Conservation (phyloP, 2,797 vertebrate genomes). For the Gallirallus australis region DNA sequence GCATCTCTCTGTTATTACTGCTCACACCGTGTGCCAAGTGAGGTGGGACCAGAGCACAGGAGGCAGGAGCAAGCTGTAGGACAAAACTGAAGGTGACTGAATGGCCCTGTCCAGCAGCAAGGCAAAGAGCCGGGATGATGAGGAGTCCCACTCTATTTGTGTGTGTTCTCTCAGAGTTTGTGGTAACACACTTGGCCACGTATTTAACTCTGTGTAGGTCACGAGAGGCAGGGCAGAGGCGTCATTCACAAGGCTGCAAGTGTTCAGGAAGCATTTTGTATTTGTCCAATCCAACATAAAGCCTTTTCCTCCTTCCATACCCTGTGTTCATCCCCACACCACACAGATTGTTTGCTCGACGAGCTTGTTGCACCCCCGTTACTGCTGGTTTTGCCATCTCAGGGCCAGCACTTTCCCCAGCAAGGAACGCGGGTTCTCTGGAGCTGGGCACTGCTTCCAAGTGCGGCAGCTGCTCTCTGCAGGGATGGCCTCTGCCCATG, state of each 20-base stretch:
- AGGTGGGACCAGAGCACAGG: background rate
- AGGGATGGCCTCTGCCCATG: background rate
- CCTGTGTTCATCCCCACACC: accelerated
- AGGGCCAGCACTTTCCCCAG: background rate
- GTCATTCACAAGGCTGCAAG: background rate
- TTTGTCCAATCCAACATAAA: background rate
- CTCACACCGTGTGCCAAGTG: accelerated
- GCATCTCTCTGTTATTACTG: background rate
- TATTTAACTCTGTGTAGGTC: background rate
- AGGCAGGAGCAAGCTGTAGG: background rate
- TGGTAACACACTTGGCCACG: accelerated
- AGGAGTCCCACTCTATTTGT: background rate
- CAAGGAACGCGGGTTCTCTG: background rate
- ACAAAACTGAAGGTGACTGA: background rate
- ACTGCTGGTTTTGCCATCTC: background rate
- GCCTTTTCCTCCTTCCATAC: background rate
- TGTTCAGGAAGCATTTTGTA: background rate
- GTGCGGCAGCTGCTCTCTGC: background rate
- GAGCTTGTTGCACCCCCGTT: background rate
- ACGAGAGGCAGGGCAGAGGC: background rate
- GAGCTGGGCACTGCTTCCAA: background rate
- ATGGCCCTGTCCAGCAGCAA: background rate
- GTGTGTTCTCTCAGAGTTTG: background rate
- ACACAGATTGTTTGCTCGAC: background rate
- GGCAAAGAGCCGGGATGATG: background rate